Evolutionary conservation across 2,888 invertebrate genomes (phyloP), one percentile per base, ranked within the genome.

Genomic region (Hypena proboscidalis): DNA sequence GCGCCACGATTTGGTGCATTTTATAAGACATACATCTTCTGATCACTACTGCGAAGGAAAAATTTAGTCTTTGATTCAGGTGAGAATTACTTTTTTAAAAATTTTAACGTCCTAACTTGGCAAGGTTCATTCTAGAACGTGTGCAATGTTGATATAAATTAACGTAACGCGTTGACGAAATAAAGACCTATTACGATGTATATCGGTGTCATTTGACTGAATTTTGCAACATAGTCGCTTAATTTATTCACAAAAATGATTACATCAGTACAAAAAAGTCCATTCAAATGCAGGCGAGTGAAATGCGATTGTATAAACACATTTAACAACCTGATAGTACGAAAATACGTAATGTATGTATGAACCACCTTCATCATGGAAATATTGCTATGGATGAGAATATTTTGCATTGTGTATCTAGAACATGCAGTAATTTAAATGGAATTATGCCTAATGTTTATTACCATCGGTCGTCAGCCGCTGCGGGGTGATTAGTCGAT

Each of bases 11-110:
- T 88, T 94, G 83, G 90, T 93, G 80, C 93, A 94, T 74, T 94
- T 94, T 75, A 95, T 95, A 86, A 92, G 95, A 77, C 95, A 95
- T 88, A 95, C 95, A 55, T 95, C 95, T 60, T 95, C 95, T 63
- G 95, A 95, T 67, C 95, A 95, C 80, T 95, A 94, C 81, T 94
- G 95, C 92, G 95, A 95, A 93, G 90, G 90, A 82, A 86, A 65
- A 77, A 79, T 90, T 87, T 90, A 90, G 90, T 79, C 66, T 50
- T 50, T 60, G 64, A 55, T 61, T 63, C 72, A 80, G 85, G 86
- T 86, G 65, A 84, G 81, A 49, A 9, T 22, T 34, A 7, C 22
- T 21, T 38, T 14, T 50, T 52, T 45, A 51, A 27, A 17, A 32
- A 30, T 38, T 38, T 22, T 31, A 46, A 21, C 15, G 35, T 34